Conservation (phyloP, 2,888 invertebrate species). For the Agrotis clavis region DNA sequence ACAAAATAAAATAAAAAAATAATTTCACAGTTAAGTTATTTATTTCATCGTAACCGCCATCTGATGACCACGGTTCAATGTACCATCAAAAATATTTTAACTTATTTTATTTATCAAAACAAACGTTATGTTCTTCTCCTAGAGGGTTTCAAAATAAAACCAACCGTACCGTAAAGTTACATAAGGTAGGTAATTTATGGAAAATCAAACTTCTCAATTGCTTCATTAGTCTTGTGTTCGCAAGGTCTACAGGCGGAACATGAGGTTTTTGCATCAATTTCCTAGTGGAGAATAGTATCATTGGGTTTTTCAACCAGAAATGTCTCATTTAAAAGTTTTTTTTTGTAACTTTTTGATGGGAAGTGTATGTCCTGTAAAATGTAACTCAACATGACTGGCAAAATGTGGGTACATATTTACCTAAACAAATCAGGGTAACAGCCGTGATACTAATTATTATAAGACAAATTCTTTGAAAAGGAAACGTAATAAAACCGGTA, state of each 20-base stretch:
- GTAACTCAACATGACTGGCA: background rate
- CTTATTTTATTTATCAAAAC: constrained; percentile 3
- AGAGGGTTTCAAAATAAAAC: constrained; percentile 14
- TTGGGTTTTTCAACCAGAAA: background rate
- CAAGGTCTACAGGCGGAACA: too few relatives aligned
- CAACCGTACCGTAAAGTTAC: constrained; percentile 1
- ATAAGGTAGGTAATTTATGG: background rate
- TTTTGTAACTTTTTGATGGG: too few relatives aligned
- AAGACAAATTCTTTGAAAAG: background rate
- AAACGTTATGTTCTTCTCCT: background rate
- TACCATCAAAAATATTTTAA: background rate
- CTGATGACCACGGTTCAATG: background rate
- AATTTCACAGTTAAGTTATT: too few relatives aligned
- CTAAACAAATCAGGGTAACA: background rate
- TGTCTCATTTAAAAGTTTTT: background rate
- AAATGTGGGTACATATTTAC: background rate
- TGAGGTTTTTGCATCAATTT: background rate
- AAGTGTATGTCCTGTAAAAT: too few relatives aligned
- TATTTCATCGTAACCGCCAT: too few relatives aligned
- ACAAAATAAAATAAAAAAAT: too few relatives aligned
- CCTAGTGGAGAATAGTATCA: background rate
- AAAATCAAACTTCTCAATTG: background rate
- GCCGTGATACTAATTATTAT: background rate
- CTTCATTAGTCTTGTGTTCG: background rate
- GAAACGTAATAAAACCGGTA: constrained; percentile 13